Evolutionary conservation across 2,888 invertebrate species (phyloP).

Genomic region (Panopea generosa): DNA sequence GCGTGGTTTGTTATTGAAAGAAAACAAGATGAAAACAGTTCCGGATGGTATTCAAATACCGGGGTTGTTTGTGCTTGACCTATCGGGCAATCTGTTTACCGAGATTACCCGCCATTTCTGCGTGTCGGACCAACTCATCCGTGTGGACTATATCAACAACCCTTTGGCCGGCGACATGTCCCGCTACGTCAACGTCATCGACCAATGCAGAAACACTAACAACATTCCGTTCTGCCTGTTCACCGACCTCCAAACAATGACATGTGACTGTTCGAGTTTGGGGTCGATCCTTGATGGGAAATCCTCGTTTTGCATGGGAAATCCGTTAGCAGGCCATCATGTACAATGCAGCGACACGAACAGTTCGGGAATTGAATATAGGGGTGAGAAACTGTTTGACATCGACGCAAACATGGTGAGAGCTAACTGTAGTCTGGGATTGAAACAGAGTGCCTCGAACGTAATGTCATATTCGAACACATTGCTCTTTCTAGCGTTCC

Average conservation of each 20-base stretch:
- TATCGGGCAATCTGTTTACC: slow-evolving; percentile 46
- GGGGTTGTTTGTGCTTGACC: slow-evolving; percentile 51
- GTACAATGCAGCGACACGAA: slow-evolving; percentile 18
- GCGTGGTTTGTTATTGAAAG: slow-evolving; percentile 40
- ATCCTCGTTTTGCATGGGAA: slow-evolving; percentile 40
- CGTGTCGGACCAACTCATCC: slow-evolving; percentile 50
- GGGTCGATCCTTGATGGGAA: slow-evolving; percentile 22
- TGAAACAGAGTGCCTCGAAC: too few species aligned
- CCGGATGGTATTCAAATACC: slow-evolving; percentile 42
- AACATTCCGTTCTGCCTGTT: slow-evolving; percentile 53
- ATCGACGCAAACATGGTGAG: slow-evolving; percentile 12
- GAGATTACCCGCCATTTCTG: slow-evolving; percentile 49
- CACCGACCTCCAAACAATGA: slow-evolving; percentile 27
- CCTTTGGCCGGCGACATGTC: slow-evolving; percentile 27
- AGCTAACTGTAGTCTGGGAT: slow-evolving; percentile 7
- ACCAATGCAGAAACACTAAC: slow-evolving; percentile 44
- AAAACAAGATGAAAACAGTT: slow-evolving; percentile 40
- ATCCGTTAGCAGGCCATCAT: neutral
- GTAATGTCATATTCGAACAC: too few species aligned
- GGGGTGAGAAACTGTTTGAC: slow-evolving; percentile 20
- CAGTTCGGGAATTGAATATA: slow-evolving; percentile 9
- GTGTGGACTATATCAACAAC: slow-evolving; percentile 49
- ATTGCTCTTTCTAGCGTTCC: too few species aligned
- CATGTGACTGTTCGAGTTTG: slow-evolving; percentile 48
- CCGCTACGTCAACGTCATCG: slow-evolving; percentile 23